These are phyloP conservation scores for Trogon surrucura DNA, from an alignment of 2,113 vertebrate genomes.

Conservation along the genomic window DNA sequence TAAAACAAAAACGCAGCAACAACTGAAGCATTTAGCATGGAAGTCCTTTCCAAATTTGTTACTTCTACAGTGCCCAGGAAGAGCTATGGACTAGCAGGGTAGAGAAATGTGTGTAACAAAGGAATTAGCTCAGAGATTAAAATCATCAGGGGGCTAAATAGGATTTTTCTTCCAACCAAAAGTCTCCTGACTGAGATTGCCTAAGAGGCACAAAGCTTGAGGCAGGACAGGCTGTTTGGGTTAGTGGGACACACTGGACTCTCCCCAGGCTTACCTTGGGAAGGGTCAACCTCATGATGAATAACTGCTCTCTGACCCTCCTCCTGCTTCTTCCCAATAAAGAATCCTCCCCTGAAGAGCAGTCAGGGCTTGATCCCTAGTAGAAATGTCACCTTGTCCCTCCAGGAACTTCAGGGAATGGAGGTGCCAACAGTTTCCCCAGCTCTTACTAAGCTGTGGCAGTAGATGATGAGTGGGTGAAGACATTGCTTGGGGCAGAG, in stretches of 20 bases:
- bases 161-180: background rate
- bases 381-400: background rate
- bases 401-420: background rate
- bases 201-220: background rate
- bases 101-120: background rate
- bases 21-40: background rate
- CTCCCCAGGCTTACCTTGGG: background rate
- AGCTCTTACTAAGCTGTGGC: background rate
- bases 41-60: background rate
- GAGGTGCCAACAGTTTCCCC: background rate
- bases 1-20: background rate
- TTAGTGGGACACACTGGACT: background rate
- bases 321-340: background rate
- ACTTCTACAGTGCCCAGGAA: background rate
- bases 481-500: background rate
- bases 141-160: background rate
- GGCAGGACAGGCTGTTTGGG: background rate
- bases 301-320: background rate
- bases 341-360: background rate
- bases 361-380: background rate
- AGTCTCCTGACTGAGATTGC: background rate
- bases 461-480: background rate
- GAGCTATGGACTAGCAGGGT: background rate
- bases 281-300: background rate
- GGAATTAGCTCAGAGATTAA: slow-evolving; percentile 4